Evolutionary conservation across 2,797 vertebrate genomes (phyloP).

Genomic region (Centroberyx gerrardi): DNA sequence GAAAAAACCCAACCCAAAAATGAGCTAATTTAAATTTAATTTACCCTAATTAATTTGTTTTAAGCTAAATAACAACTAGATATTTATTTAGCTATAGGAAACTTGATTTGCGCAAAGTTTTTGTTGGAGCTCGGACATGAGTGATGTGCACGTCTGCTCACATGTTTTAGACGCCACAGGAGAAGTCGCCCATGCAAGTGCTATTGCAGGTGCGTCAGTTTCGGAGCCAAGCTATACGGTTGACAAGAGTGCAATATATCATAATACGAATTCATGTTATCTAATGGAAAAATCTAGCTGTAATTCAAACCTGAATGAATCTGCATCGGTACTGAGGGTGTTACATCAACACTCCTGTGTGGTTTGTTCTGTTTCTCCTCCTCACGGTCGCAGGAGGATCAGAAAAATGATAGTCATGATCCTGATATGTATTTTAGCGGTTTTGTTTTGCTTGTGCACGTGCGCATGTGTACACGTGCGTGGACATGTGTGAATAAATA

Average conservation of each 20-base stretch:
- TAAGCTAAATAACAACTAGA: no score
- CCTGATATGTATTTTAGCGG: no score
- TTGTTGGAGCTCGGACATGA: slow-evolving; percentile 12
- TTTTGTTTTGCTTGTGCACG: neutral
- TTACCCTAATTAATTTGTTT: no score
- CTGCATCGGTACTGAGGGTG: slow-evolving; percentile 14
- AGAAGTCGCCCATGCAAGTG: slow-evolving; percentile 52
- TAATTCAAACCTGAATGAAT: slow-evolving; percentile 33
- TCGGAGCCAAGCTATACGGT: slow-evolving; percentile 23
- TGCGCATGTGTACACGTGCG: neutral
- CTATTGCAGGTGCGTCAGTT: slow-evolving; percentile 55
- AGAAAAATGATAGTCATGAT: neutral
- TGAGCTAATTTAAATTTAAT: no score
- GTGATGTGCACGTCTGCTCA: slow-evolving; percentile 36
- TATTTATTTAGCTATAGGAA: no score
- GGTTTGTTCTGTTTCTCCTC: neutral
- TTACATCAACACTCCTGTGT: slow-evolving; percentile 20
- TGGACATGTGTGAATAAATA: neutral
- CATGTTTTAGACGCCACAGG: slow-evolving; percentile 13
- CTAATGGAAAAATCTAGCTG: slow-evolving; percentile 52
- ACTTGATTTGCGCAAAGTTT: neutral
- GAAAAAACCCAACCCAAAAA: no score
- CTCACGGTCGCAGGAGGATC: neutral
- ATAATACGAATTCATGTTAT: slow-evolving; percentile 29
- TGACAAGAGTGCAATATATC: slow-evolving; percentile 44